phyloP scores from a whole-genome alignment of 2,888 invertebrate species.

The Lissonota sp. region DNA sequence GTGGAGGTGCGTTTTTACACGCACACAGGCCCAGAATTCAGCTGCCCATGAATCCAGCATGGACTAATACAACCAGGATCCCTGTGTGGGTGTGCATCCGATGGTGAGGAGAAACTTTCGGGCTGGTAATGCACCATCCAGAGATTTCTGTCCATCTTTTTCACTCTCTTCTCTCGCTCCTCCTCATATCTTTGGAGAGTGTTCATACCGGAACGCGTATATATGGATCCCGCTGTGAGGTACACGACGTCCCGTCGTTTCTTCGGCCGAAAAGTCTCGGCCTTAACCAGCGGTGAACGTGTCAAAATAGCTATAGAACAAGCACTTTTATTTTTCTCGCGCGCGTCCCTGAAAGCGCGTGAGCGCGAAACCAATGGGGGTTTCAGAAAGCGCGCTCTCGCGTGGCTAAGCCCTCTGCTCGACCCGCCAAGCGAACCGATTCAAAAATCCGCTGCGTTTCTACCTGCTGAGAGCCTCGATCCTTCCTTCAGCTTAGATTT shows the following conservation, averaged over 20 bases:
- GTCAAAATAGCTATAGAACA: constrained; percentile 81
- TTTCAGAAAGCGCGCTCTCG: constrained; percentile 43
- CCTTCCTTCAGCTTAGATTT: constrained; percentile 40
- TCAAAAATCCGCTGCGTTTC: constrained; percentile 20
- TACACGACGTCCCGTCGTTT: constrained; percentile 80
- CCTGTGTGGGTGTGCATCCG: not conserved
- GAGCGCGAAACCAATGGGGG: constrained; percentile 63
- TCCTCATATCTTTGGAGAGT: constrained; percentile 47
- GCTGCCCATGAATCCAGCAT: constrained; percentile 39
- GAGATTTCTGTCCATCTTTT: not conserved
- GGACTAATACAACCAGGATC: not conserved
- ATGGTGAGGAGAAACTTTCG: constrained; percentile 43
- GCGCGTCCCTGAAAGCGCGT: constrained; percentile 63
- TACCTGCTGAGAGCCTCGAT: constrained; percentile 58
- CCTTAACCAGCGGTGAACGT: constrained; percentile 80
- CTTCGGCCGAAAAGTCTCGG: constrained; percentile 76
- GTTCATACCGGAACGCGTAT: constrained; percentile 68
- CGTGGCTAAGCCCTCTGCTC: constrained; percentile 45
- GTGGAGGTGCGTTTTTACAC: constrained; percentile 30
- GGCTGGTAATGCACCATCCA: constrained; percentile 45
- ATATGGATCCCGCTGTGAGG: constrained; percentile 72
- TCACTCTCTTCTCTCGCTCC: constrained; percentile 24
- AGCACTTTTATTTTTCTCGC: constrained; percentile 68
- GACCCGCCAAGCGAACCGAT: not conserved
- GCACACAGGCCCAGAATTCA: constrained; percentile 28